Conservation (phyloP, 2,888 invertebrate species). For the Nomada fucata region DNA sequence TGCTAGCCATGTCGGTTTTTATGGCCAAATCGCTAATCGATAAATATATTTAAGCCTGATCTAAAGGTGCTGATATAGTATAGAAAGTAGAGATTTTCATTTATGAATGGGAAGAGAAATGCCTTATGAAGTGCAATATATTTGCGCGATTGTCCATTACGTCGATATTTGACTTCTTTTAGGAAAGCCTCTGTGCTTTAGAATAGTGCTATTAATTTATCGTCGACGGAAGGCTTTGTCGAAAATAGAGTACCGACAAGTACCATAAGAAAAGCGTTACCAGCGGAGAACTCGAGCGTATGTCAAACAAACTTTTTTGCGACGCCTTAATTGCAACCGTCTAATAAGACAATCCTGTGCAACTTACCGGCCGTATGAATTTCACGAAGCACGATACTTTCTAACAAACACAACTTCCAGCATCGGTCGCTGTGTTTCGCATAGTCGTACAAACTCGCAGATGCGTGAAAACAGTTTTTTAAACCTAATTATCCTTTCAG, state of each 20-base stretch:
- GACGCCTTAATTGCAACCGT: neutral
- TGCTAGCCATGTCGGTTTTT: neutral
- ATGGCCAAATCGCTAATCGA: neutral
- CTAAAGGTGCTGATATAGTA: neutral
- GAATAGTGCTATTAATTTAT: neutral
- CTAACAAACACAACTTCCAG: slow-evolving; percentile 17
- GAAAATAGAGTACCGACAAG: neutral
- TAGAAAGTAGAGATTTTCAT: neutral
- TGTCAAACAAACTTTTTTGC: neutral
- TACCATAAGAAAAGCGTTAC: neutral
- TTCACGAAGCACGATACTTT: slow-evolving; percentile 21
- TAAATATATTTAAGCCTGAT: no score
- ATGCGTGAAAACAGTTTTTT: neutral
- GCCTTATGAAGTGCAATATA: neutral
- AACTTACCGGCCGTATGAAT: neutral
- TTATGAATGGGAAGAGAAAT: neutral
- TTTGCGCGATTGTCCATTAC: neutral
- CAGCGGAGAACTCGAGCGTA: neutral
- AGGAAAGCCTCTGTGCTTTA: neutral
- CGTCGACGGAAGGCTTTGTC: neutral
- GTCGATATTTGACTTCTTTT: neutral
- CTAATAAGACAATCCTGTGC: slow-evolving; percentile 2
- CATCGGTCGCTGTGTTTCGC: no score
- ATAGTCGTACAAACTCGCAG: neutral
- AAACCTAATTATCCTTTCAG: neutral